These are phyloP conservation scores for Melanotaenia duboulayi DNA, from an alignment of 2,113 vertebrate genomes.

Conservation along the genomic window DNA sequence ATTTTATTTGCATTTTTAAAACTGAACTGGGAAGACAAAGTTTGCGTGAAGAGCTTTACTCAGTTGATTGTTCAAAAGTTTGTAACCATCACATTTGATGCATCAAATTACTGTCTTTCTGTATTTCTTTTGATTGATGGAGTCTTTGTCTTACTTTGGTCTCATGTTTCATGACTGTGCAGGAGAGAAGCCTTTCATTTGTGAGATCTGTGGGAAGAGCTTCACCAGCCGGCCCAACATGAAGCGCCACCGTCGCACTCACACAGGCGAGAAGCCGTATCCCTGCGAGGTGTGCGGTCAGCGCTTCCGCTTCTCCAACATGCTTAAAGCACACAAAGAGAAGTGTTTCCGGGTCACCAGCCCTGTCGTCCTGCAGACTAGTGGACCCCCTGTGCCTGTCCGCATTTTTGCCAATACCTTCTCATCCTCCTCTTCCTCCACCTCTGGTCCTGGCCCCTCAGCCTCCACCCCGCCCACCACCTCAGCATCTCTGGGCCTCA, in stretches of 20 bases:
- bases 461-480: slow-evolving; percentile 51
- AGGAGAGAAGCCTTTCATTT: slow-evolving; percentile 99
- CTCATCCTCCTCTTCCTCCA: slow-evolving; percentile 79
- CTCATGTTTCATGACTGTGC: slow-evolving; percentile 23
- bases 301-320: slow-evolving; percentile 99
- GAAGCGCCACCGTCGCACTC: slow-evolving; percentile 96
- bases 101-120: not conserved
- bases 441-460: slow-evolving; percentile 74
- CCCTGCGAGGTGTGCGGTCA: slow-evolving; percentile 96
- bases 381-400: slow-evolving; percentile 84
- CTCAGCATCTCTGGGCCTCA: slow-evolving; percentile 79
- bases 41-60: slow-evolving; percentile 13
- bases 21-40: slow-evolving; percentile 20
- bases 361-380: slow-evolving; percentile 87
- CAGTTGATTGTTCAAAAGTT: slow-evolving; percentile 3
- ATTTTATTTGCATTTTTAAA: slow-evolving; percentile 67
- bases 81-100: slow-evolving; percentile 9
- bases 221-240: slow-evolving; percentile 99
- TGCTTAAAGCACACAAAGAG: slow-evolving; percentile 98
- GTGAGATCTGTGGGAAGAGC: slow-evolving; percentile 99
- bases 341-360: slow-evolving; percentile 98
- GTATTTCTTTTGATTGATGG: not conserved
- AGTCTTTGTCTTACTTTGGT: slow-evolving; percentile 8
- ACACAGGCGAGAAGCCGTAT: slow-evolving; percentile 98
- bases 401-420: slow-evolving; percentile 82